Evolutionary conservation across 2,888 invertebrate genomes (phyloP), one percentile per base, ranked within the genome.

Genomic region (Clusia tigrina): DNA sequence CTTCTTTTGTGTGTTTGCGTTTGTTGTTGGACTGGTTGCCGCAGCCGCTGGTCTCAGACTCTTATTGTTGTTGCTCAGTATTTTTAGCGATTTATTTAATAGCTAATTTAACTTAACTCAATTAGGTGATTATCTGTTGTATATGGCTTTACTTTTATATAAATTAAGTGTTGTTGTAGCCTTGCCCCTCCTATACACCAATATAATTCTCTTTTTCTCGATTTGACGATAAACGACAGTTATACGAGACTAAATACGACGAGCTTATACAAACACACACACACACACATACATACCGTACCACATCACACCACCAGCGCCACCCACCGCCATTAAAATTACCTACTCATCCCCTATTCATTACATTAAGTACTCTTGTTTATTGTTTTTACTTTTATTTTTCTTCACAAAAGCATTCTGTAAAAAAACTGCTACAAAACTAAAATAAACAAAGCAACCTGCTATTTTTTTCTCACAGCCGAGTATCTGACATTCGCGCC

Each of bases 401-500:
- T 32, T 6, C 12, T 9, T 12, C 32, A 32, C 6, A 6, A 32
- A 32, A 32, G 32, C 12, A 32, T 32, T 32, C 6, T 6, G 12
- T 9, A 32, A 32, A 32, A 32, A 9, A 12, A 32, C 12, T 12
- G 32, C 57, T 18, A 54, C 42, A 54, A 26, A 25, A 48, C 12
- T 32, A 32, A 32, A 32, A 6, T 32, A 15, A 22, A 22, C 18
- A 38, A n/a, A 20, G 54, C 63, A 20, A 62, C 64, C 58, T 61
- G 46, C 62, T 76, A 54, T 51, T 54, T 25, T 67, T 73, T 77
- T 67, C 80, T 81, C 68, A 65, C 65, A 74, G 72, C 81, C 79
- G 73, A 75, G 69, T 71, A 78, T 46, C 74, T 74, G 74, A 73
- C 80, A 80, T 78, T 76, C 71, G 78, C 70, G 68, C 69, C 69